Evolutionary conservation across 2,797 vertebrate species (phyloP).

Genomic region (Linurgus olivaceus): DNA sequence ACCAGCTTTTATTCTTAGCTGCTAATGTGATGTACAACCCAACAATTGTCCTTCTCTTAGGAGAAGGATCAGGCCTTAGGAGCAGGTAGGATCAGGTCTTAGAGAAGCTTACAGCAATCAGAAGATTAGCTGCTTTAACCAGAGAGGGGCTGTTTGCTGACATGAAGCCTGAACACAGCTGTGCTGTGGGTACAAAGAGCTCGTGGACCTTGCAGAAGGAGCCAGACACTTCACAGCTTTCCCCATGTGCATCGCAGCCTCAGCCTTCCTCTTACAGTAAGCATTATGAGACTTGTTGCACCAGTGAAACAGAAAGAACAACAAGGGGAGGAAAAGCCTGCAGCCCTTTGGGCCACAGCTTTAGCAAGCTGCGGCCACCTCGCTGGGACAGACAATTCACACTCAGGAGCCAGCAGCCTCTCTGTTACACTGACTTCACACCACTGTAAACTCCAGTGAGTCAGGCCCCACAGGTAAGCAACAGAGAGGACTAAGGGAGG

Average conservation of each 20-base stretch:
- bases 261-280: background rate
- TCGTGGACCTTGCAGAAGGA: background rate
- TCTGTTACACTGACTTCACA: background rate
- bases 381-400: background rate
- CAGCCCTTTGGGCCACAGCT: background rate
- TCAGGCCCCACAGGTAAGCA: background rate
- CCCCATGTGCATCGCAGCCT: background rate
- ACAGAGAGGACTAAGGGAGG: background rate
- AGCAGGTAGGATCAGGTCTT: constrained; percentile 26
- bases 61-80: constrained; percentile 14
- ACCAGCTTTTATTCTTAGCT: constrained; percentile 34
- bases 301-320: background rate
- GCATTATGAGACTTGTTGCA: background rate
- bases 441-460: background rate
- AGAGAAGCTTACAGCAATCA: constrained; percentile 24
- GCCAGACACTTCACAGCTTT: background rate
- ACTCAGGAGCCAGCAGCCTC: background rate
- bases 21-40: background rate
- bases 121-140: constrained; percentile 14
- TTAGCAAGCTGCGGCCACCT: background rate
- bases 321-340: background rate
- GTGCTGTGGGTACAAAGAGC: background rate
- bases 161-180: background rate
- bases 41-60: constrained; percentile 22
- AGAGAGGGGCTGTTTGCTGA: background rate